Percentiles rank a stretch among this genome's conserved stretches.
Conservation (phyloP, 2,888 invertebrate species). For the Chrysodeixis includens region DNA sequence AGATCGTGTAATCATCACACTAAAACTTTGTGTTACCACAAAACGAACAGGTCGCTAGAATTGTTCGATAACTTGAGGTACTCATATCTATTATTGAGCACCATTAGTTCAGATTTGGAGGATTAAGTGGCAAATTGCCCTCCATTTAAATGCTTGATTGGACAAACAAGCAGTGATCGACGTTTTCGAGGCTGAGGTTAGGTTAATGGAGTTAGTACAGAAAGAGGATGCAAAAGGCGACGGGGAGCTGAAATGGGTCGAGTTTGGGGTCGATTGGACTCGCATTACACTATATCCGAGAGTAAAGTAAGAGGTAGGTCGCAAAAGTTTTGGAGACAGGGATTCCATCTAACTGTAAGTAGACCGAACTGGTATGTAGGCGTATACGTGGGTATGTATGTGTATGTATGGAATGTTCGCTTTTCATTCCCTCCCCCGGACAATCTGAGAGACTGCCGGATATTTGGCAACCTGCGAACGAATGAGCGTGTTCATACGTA, state of each 20-base stretch:
- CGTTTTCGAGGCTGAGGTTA: constrained; percentile 20
- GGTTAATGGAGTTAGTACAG: constrained; percentile 23
- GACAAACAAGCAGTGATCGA: constrained; percentile 40
- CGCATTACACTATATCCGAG: constrained; percentile 33
- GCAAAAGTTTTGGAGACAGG: constrained; percentile 22
- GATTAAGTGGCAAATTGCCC: constrained; percentile 39
- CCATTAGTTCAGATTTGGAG: constrained; percentile 32
- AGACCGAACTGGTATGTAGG: neutral
- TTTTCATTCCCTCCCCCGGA: constrained; percentile 34
- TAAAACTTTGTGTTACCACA: constrained; percentile 28
- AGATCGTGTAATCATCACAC: constrained; percentile 37
- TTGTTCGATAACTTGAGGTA: constrained; percentile 33
- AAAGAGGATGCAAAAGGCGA: constrained; percentile 27
- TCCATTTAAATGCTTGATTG: constrained; percentile 35
- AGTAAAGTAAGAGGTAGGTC: constrained; percentile 18
- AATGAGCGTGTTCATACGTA: constrained; percentile 10
- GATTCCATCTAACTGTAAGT: constrained; percentile 8
- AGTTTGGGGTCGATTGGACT: constrained; percentile 32
- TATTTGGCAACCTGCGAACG: constrained; percentile 45
- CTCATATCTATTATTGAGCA: constrained; percentile 34
- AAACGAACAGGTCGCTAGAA: neutral
- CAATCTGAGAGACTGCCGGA: constrained; percentile 46
- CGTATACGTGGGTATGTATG: constrained; percentile 1
- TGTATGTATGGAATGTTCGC: constrained; percentile 22
- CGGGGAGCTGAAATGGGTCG: constrained; percentile 34